phyloP scores from a whole-genome alignment of 53 echinoderm and acorn worm species.

The Luidia sarsii region DNA sequence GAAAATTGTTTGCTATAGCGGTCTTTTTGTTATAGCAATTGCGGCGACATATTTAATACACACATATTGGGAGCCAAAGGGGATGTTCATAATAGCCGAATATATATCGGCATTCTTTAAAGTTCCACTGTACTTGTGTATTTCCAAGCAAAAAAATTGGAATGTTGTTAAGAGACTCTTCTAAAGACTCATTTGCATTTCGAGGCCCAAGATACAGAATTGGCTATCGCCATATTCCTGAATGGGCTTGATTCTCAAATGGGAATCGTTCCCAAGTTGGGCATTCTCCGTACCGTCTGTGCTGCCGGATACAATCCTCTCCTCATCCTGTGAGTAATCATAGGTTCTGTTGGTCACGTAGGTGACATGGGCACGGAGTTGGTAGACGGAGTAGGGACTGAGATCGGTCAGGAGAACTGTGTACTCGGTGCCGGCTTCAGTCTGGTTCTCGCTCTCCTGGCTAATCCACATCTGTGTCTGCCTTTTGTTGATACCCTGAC shows the following conservation, averaged over 20 bases:
- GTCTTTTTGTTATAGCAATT: too few relatives aligned
- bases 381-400: slow-evolving; percentile 60
- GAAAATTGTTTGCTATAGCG: too few relatives aligned
- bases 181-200: not conserved
- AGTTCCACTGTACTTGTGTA: too few relatives aligned
- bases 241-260: not conserved
- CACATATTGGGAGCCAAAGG: too few relatives aligned
- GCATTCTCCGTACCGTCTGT: slow-evolving; percentile 71
- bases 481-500: slow-evolving; percentile 2
- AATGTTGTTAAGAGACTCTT: not conserved
- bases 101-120: too few relatives aligned
- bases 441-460: slow-evolving; percentile 10
- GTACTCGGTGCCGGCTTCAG: slow-evolving; percentile 43
- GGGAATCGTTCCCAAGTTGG: not conserved
- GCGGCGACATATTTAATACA: too few relatives aligned
- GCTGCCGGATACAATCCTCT: not conserved
- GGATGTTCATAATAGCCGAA: too few relatives aligned
- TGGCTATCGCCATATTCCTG: not conserved
- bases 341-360: slow-evolving; percentile 60
- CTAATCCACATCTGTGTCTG: not conserved
- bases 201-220: not conserved
- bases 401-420: slow-evolving; percentile 34
- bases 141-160: too few relatives aligned
- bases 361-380: slow-evolving; percentile 58
- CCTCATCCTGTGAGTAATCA: slow-evolving; percentile 31